Evolutionary conservation across 2,888 invertebrate species (phyloP).

Genomic region (Pherbina coryleti): DNA sequence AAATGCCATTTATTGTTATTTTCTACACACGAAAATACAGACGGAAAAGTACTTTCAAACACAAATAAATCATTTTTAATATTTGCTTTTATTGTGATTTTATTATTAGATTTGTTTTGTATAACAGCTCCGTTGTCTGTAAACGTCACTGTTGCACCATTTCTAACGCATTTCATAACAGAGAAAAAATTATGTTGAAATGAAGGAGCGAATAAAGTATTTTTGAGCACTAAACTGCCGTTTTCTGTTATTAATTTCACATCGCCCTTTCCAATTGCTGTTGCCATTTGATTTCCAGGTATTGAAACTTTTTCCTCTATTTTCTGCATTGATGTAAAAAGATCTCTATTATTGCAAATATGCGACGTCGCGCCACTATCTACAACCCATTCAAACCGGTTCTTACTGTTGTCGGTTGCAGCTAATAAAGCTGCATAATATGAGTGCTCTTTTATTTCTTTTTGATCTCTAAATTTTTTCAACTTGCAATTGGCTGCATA

Average conservation of each 20-base stretch:
- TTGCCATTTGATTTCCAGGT: conserved; percentile 29
- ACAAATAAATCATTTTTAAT: conserved; percentile 38
- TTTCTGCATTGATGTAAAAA: conserved; percentile 28
- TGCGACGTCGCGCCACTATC: conserved; percentile 41
- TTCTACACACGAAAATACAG: conserved; percentile 2
- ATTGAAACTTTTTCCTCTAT: conserved; percentile 26
- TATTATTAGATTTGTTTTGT: conserved; percentile 21
- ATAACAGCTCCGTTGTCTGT: not conserved
- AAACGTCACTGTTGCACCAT: not conserved
- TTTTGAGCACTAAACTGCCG: conserved; percentile 13
- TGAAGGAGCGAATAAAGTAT: conserved; percentile 33
- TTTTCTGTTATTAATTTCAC: conserved; percentile 27
- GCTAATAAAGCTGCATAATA: conserved; percentile 26
- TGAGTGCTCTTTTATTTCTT: conserved; percentile 11
- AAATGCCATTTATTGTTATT: conserved; percentile 4
- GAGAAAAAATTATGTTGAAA: conserved; percentile 41
- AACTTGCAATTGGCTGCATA: conserved; percentile 41
- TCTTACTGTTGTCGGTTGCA: not conserved
- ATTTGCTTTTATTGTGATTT: conserved; percentile 29
- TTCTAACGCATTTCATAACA: not conserved
- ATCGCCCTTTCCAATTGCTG: conserved; percentile 23
- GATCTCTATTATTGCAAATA: conserved; percentile 30
- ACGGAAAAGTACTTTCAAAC: not conserved
- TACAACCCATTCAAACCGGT: conserved; percentile 24
- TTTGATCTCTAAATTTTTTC: conserved; percentile 2